Base-by-base conservation (phyloP, 30 jellyfish, hydroid and myxozoan genomes). In the Aurelia aurita region DNA sequence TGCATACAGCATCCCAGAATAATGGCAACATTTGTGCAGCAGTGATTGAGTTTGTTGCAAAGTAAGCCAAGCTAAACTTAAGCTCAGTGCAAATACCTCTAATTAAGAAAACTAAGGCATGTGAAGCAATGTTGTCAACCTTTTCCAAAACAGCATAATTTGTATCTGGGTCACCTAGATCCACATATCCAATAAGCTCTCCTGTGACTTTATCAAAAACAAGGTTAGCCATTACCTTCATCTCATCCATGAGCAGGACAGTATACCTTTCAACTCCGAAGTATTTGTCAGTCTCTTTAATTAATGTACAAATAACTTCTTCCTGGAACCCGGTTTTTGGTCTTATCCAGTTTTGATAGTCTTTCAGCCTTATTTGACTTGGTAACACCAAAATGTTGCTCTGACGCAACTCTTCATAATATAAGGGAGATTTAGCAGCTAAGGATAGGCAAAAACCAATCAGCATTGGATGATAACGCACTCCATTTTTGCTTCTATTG, bases 1-100 rank as follows among this genome's bases (percentile, higher is more conserved):
- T 34, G 34, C 34, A 20, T 7, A 74, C 87, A 5, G 95, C 95
- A 13, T 85, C 84, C 95, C n/a, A 85, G 62, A 85, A 61, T 25
- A 73, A 13, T 10, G 95, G 84, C 85, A 85, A 23, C 51, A 85
- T 59, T 53, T 85, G 95, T 3, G 35, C 20, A 13, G 90, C 84
- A 6, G 89, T 85, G 60, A 51, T 87, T 4, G 74, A 53, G 20
- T 43, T 57, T 26, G 96, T 76, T 31, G 96, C 86, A 69, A 75
- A 87, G 59, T 34, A 22, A 19, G 90, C 95, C 26, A 85, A 49
- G 28, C 59, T 5, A 61, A 85, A 85, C 26, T 44, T 25, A 12
- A 85, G 77, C 73, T 72, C 58, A 26, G 53, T 43, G 44, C 32
- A 54, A 43, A 85, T 28, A 13, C 95, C 90, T 19, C 89, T 26